Evolutionary conservation across 2,797 vertebrate genomes (phyloP).

Genomic region (Acestrorhynchus altus): DNA sequence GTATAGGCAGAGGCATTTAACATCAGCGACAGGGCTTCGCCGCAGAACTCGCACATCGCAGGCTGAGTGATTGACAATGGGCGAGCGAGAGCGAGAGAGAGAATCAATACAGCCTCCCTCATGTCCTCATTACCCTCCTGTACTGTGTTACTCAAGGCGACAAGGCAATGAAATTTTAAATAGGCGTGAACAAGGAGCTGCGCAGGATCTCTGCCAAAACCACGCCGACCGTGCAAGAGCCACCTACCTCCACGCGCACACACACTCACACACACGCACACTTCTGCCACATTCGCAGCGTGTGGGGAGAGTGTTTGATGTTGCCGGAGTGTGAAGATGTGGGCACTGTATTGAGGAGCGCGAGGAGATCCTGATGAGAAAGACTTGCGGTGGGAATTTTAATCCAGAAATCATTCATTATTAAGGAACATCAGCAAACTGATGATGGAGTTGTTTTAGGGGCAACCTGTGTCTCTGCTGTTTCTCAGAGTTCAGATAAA

Average conservation of each 20-base stretch:
- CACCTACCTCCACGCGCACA: constrained; percentile 17
- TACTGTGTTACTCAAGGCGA: constrained; percentile 54
- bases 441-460: constrained; percentile 12
- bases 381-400: constrained; percentile 28
- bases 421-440: background rate
- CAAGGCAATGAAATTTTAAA: constrained; percentile 63
- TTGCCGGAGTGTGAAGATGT: constrained; percentile 11
- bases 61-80: constrained; percentile 57
- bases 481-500: background rate
- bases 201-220: constrained; percentile 43
- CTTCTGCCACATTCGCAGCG: background rate
- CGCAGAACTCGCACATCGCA: constrained; percentile 26
- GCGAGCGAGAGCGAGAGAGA: constrained; percentile 30
- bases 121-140: constrained; percentile 60
- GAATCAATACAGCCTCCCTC: constrained; percentile 59
- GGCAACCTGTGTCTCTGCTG: background rate
- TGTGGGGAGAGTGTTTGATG: background rate
- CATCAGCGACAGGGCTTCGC: constrained; percentile 25
- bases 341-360: background rate
- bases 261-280: constrained; percentile 10
- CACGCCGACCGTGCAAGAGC: constrained; percentile 26
- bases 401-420: constrained; percentile 32
- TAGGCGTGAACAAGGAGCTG: constrained; percentile 52
- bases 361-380: constrained; percentile 8
- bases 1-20: constrained; percentile 42